Evolutionary conservation across 2,113 vertebrate species (phyloP).

Genomic region (Campylorhamphus procurvoides): DNA sequence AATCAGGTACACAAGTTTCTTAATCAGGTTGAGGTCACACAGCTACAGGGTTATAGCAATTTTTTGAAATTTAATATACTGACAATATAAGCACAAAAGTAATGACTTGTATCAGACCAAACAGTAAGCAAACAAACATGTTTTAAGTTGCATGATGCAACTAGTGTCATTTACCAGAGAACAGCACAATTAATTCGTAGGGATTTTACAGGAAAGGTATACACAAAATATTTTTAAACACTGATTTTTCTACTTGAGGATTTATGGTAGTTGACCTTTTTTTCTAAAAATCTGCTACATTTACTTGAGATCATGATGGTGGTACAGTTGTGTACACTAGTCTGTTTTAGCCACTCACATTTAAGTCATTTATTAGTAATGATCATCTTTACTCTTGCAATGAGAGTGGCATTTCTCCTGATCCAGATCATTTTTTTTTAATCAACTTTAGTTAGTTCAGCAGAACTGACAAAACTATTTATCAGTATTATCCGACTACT

Average conservation of each 20-base stretch:
- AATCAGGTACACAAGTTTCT: fast-evolving
- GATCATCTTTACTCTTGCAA: background rate
- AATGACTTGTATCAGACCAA: background rate
- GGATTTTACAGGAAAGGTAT: background rate
- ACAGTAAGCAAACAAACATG: background rate
- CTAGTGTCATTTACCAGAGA: background rate
- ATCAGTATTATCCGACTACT: no score
- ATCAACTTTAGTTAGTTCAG: background rate
- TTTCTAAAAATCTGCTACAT: slow-evolving; percentile 30
- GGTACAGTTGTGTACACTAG: background rate
- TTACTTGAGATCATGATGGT: background rate
- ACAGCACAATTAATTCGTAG: background rate
- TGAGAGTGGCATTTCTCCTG: background rate
- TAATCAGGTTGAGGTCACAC: background rate
- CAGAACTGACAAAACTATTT: background rate
- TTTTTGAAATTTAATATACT: background rate
- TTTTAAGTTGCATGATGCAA: background rate
- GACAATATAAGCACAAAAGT: background rate
- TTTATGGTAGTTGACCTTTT: background rate
- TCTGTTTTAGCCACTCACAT: slow-evolving; percentile 4
- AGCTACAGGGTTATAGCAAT: background rate
- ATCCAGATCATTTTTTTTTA: background rate
- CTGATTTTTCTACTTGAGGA: slow-evolving; percentile 40
- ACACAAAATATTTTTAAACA: slow-evolving; percentile 33
- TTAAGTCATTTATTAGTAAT: background rate